A percentile compares a stretch with the other conserved stretches of the same genome.
phyloP scores from a whole-genome alignment of 1,140 invertebrate genomes.

The Plutomurus gul region DNA sequence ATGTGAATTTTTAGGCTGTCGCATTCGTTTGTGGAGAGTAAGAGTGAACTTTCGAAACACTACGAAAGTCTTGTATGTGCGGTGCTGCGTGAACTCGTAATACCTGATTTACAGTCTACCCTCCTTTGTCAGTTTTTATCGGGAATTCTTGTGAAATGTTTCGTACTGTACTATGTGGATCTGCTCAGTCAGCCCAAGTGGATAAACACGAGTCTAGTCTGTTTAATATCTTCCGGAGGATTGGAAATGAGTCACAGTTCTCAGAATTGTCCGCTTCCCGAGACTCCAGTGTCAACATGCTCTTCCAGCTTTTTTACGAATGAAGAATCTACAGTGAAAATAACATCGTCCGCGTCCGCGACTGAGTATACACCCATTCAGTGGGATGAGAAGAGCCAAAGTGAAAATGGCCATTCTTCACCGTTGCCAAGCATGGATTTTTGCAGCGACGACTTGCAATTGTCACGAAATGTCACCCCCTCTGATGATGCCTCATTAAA shows the following conservation, averaged over 20 bases:
- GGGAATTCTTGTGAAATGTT: slow-evolving; percentile 48
- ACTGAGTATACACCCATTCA: not conserved
- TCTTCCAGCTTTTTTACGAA: slow-evolving; percentile 7
- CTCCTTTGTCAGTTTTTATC: slow-evolving; percentile 48
- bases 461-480: not conserved
- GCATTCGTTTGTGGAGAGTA: slow-evolving; percentile 39
- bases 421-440: not conserved
- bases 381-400: not conserved
- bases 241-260: slow-evolving; percentile 19
- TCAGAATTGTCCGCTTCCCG: not conserved
- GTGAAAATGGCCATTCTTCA: not conserved
- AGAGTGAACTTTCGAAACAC: slow-evolving; percentile 38
- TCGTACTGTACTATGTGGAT: slow-evolving; percentile 49
- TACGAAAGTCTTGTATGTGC: slow-evolving; percentile 40
- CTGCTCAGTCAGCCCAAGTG: slow-evolving; percentile 47
- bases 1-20: slow-evolving; percentile 35
- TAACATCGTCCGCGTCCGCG: not conserved
- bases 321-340: not conserved
- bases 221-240: slow-evolving; percentile 36
- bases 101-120: slow-evolving; percentile 46
- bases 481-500: not conserved
- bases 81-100: slow-evolving; percentile 44
- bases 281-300: not conserved
- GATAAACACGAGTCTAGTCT: slow-evolving; percentile 43
- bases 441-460: not conserved